Evolutionary conservation across 2,888 invertebrate genomes (phyloP), one percentile per base, ranked within the genome.

Genomic region (Eumacrocentrus americanus): DNA sequence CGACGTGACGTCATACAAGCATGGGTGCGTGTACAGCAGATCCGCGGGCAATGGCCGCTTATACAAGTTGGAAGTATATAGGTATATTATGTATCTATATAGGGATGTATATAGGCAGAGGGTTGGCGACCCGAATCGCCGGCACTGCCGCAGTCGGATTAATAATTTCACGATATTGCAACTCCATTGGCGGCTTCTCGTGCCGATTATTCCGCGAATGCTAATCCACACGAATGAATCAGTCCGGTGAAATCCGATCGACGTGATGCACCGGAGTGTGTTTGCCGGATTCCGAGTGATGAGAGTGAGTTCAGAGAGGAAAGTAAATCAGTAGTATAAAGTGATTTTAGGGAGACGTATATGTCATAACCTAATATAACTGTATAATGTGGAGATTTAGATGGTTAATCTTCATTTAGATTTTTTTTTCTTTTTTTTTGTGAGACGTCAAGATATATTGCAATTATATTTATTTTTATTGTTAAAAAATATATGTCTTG

Each of bases 271-370:
- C 1, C 12, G 11, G 29, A 18, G 25, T 16, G 25, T 3, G 48
- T 29, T 29, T 6, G 29, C 29, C 29, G 20, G 20, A 46, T 23
- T 46, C 23, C 23, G n/a, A n/a, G 23, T 46, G 46, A 48, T 48
- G 34, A 25, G 12, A 48, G 48, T 52, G 62, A 48, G 23, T 46
- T 18, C 29, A 34, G 61, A 65, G 29, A 29, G 9, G 9, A 29
- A 29, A 29, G 29, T 4, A 4, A 29, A 29, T 29, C 29, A 29
- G 29, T 29, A 29, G 29, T 29, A 29, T 29, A 29, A 29, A 29
- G 29, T 65, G 64, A n/a, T n/a, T n/a, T n/a, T n/a, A n/a, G n/a
- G n/a, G n/a, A n/a, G n/a, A n/a, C n/a, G n/a, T n/a, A n/a, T n/a
- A n/a, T n/a, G n/a, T n/a, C n/a, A n/a, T n/a, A n/a, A n/a, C n/a